Evolutionary conservation across 2,888 invertebrate species (phyloP).

Genomic region (Tolmerus cingulatus): DNA sequence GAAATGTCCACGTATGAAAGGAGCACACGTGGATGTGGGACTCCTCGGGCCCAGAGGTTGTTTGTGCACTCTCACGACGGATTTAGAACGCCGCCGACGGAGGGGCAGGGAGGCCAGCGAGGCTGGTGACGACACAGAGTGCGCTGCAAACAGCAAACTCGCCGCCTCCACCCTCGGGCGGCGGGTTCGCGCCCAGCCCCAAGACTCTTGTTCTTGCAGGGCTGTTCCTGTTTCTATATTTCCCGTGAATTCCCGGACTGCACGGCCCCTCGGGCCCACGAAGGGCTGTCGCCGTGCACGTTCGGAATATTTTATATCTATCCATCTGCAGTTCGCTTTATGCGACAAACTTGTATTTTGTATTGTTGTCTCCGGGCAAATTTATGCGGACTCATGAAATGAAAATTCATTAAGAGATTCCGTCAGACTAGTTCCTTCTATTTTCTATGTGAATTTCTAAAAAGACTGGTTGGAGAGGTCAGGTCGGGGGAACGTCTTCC

Average conservation of each 20-base stretch:
- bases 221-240: conserved; percentile 37
- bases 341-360: conserved; percentile 39
- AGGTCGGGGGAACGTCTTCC: not conserved
- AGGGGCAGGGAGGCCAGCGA: not conserved
- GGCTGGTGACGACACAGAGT: conserved; percentile 2
- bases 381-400: conserved; percentile 43
- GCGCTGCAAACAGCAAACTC: not conserved
- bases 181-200: not conserved
- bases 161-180: not conserved
- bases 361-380: conserved; percentile 39
- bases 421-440: conserved; percentile 22
- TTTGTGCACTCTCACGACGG: not conserved
- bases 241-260: conserved; percentile 27
- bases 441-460: conserved; percentile 39
- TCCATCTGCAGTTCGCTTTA: conserved; percentile 43
- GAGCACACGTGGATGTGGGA: conserved; percentile 22
- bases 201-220: not conserved
- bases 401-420: conserved; percentile 42
- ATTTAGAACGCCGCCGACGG: not conserved
- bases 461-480: not conserved
- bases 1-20: conserved; percentile 26
- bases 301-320: conserved; percentile 30
- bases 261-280: not conserved
- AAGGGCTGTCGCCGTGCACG: conserved; percentile 12
- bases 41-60: not conserved